These are phyloP conservation scores for Alcedo quadribrachys DNA, from an alignment of 2,797 vertebrate genomes.

Conservation along the genomic window DNA sequence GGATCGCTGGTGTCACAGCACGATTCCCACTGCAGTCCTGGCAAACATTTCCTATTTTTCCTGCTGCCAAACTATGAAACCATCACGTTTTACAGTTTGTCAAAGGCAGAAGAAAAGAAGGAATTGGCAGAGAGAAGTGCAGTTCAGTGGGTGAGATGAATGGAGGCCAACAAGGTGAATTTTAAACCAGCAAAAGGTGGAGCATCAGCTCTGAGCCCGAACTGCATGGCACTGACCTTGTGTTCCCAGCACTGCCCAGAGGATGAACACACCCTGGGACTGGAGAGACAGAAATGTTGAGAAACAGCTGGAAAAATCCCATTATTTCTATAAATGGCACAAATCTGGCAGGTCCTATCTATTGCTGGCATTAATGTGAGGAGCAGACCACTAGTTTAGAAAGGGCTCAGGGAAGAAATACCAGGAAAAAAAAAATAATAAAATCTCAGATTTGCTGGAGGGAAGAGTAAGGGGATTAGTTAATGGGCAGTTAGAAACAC, in stretches of 20 bases:
- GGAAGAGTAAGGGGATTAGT: not conserved
- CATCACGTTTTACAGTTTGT: too few relatives aligned
- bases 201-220: not conserved
- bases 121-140: not conserved
- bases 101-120: not conserved
- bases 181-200: not conserved
- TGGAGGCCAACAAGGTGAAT: not conserved
- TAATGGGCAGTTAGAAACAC: not conserved
- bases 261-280: not conserved
- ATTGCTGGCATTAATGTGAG: not conserved
- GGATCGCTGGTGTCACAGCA: accelerated
- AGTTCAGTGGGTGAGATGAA: too few relatives aligned
- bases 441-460: not conserved
- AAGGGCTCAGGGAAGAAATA: not conserved
- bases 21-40: not conserved
- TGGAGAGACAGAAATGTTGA: not conserved
- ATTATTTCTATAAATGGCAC: not conserved
- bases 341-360: not conserved
- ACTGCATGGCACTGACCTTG: too few relatives aligned
- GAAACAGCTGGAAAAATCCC: not conserved
- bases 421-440: not conserved
- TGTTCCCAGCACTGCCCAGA: too few relatives aligned
- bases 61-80: not conserved
- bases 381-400: not conserved
- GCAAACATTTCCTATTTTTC: not conserved